These are phyloP conservation scores for Harpagoxenus sublaevis DNA, from an alignment of 2,888 invertebrate genomes.

Conservation along the genomic window DNA sequence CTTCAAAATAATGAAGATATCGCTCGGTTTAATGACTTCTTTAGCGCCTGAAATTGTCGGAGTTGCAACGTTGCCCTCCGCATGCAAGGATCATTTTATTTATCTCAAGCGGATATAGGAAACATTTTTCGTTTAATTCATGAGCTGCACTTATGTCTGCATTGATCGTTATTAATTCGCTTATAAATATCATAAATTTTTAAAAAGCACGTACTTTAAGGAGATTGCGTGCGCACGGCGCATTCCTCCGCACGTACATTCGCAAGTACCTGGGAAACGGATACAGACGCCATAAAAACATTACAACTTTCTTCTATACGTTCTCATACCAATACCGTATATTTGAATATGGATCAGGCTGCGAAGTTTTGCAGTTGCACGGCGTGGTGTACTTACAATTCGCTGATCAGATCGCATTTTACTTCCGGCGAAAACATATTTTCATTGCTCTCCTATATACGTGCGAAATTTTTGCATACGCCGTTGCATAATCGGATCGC, in stretches of 20 bases:
- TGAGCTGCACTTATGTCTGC: not conserved
- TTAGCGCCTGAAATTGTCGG: constrained; percentile 13
- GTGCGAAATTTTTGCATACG: constrained; percentile 10
- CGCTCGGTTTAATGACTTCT: constrained; percentile 43
- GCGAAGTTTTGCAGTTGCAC: constrained; percentile 35
- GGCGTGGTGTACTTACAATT: constrained; percentile 5
- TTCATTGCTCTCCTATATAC: not conserved
- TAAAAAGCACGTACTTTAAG: not conserved
- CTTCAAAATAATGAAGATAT: constrained; percentile 50
- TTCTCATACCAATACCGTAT: constrained; percentile 10
- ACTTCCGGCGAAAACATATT: constrained; percentile 45
- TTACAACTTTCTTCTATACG: constrained; percentile 59
- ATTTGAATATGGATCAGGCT: constrained; percentile 30
- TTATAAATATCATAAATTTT: constrained; percentile 4
- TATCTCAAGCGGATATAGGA: constrained; percentile 4
- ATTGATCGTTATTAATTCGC: not conserved
- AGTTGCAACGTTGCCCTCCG: constrained; percentile 14
- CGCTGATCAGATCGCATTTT: constrained; percentile 34
- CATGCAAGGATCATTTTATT: not conserved
- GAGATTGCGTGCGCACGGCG: not conserved
- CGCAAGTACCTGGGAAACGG: constrained; percentile 48
- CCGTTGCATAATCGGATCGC: not conserved
- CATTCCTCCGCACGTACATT: not conserved
- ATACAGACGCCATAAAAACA: constrained; percentile 47
- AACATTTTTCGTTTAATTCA: not conserved